Conservation (phyloP, 2,113 vertebrate species). For the Petromus typicus region DNA sequence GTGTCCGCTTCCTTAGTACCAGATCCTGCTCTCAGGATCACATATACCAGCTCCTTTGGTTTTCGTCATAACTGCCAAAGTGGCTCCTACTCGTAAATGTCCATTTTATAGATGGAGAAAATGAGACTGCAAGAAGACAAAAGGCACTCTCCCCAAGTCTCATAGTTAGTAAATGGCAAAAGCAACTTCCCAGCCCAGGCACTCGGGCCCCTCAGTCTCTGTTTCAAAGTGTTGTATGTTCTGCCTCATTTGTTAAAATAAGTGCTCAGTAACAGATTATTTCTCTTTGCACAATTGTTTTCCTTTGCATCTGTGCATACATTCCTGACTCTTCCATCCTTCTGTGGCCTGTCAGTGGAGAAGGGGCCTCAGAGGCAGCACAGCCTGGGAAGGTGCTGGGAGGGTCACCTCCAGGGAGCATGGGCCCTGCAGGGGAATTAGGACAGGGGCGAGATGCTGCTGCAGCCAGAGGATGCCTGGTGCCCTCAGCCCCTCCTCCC, state of each 20-base stretch:
- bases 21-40: not conserved
- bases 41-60: too few relatives aligned
- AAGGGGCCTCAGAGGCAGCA: not conserved
- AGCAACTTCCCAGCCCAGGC: not conserved
- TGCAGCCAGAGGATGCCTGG: not conserved
- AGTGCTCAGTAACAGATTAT: not conserved
- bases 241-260: constrained; percentile 16
- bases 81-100: not conserved
- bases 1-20: not conserved
- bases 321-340: not conserved
- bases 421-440: not conserved
- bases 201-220: not conserved
- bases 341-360: not conserved
- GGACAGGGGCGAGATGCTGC: not conserved
- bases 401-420: not conserved
- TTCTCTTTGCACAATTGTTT: not conserved
- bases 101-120: not conserved
- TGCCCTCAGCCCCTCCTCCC: not conserved
- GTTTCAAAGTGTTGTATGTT: not conserved
- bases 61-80: not conserved
- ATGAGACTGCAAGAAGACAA: not conserved
- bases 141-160: not conserved
- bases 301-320: not conserved
- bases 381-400: not conserved
- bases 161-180: not conserved